These are phyloP conservation scores for Chascanopsetta lugubris DNA, from an alignment of 2,113 vertebrate genomes.

Conservation along the genomic window DNA sequence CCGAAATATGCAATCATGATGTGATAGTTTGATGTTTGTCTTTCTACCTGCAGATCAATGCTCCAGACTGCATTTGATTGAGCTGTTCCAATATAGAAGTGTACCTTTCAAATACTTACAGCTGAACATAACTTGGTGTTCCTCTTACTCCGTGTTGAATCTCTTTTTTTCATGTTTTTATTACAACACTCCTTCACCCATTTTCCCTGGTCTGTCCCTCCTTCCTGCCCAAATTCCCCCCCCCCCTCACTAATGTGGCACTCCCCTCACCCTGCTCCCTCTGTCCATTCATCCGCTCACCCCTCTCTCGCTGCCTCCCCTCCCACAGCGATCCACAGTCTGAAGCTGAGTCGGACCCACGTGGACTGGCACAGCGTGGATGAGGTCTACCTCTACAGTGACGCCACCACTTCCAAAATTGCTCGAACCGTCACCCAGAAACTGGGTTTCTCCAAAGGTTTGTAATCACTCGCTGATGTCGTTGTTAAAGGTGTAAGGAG, in stretches of 20 bases:
- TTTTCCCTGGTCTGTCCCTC: neutral
- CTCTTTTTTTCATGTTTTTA: slow-evolving; percentile 8
- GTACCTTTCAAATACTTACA: neutral
- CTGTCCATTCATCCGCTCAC: slow-evolving; percentile 20
- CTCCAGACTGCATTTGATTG: slow-evolving; percentile 62
- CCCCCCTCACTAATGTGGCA: neutral
- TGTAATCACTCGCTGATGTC: slow-evolving; percentile 32
- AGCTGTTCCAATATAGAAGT: slow-evolving; percentile 30
- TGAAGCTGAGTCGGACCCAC: slow-evolving; percentile 93
- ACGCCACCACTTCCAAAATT: slow-evolving; percentile 97
- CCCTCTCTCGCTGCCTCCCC: slow-evolving; percentile 16
- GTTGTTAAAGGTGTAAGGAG: too few species aligned
- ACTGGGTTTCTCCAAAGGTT: slow-evolving; percentile 98
- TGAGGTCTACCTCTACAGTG: slow-evolving; percentile 98
- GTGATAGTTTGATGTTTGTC: slow-evolving; percentile 47
- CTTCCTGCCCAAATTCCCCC: neutral
- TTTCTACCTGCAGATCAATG: slow-evolving; percentile 71
- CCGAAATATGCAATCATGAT: slow-evolving; percentile 55
- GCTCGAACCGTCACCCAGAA: slow-evolving; percentile 96
- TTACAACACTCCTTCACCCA: neutral
- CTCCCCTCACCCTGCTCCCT: slow-evolving; percentile 4
- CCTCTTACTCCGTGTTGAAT: slow-evolving; percentile 3
- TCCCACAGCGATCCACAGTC: slow-evolving; percentile 88
- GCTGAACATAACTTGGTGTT: slow-evolving; percentile 1
- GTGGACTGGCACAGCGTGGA: slow-evolving; percentile 98